Evolutionary conservation across 2,797 vertebrate genomes (phyloP).

Genomic region (Phataginus tricuspis): DNA sequence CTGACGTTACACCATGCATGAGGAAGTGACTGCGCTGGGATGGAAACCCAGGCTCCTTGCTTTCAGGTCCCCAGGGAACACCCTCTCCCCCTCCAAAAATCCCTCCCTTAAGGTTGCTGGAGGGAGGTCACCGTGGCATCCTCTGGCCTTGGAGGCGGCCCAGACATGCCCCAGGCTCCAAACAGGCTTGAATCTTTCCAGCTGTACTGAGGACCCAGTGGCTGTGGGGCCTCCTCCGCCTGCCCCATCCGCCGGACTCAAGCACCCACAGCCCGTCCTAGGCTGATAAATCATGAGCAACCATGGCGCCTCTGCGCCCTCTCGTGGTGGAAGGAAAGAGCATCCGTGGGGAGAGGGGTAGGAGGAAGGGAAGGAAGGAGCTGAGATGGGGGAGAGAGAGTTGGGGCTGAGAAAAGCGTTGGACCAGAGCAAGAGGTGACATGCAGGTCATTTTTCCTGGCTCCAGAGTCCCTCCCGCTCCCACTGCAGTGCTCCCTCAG

Average conservation of each 20-base stretch:
- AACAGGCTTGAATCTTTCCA: background rate
- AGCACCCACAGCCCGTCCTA: background rate
- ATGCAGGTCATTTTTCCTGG: background rate
- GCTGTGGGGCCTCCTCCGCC: background rate
- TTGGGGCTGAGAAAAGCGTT: background rate
- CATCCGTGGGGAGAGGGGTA: fast-evolving
- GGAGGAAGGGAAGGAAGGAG: fast-evolving
- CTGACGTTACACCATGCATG: background rate
- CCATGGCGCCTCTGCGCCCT: constrained; percentile 81
- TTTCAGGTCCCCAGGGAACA: background rate
- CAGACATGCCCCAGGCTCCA: background rate
- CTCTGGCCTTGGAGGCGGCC: background rate
- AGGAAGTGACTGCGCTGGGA: background rate
- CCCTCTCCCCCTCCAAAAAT: background rate
- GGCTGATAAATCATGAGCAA: background rate
- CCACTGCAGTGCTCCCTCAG: background rate
- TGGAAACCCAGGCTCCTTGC: background rate
- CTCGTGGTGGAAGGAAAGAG: constrained; percentile 82
- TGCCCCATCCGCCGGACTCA: background rate
- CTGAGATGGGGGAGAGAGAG: too few relatives aligned
- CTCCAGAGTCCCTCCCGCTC: background rate
- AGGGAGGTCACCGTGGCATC: background rate
- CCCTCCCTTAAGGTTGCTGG: background rate
- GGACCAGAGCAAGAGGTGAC: background rate
- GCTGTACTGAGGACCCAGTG: background rate